Evolutionary conservation across 2,888 invertebrate species (phyloP).

Genomic region (Eupithecia dodoneata): DNA sequence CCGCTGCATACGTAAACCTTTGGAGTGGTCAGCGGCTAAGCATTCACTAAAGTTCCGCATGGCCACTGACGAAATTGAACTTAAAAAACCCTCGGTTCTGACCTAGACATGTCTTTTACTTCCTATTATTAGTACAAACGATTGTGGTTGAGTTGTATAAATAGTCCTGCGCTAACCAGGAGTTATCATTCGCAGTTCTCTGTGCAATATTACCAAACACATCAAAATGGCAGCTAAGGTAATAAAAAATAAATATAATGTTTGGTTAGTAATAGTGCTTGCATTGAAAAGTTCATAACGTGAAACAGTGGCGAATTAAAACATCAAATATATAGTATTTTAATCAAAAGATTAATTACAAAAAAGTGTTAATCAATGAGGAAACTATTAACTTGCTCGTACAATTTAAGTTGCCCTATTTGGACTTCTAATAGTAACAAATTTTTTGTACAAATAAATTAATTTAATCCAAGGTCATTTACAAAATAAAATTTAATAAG

Average conservation of each 20-base stretch:
- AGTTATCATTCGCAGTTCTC: conserved; percentile 77
- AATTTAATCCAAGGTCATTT: conserved; percentile 19
- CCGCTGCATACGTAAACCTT: conserved; percentile 21
- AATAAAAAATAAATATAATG: conserved; percentile 38
- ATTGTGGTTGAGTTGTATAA: conserved; percentile 68
- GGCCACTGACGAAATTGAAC: conserved; percentile 69
- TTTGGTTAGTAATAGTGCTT: not conserved
- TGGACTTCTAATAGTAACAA: conserved; percentile 17
- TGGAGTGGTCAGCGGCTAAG: conserved; percentile 43
- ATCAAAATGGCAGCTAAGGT: conserved; percentile 82
- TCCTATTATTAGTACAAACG: conserved; percentile 75
- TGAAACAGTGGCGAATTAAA: not conserved
- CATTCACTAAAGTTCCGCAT: conserved; percentile 68
- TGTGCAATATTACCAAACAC: conserved; percentile 73
- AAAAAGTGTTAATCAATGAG: conserved; percentile 29
- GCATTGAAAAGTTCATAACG: conserved; percentile 4
- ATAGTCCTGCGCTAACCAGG: conserved; percentile 65
- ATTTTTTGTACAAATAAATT: conserved; percentile 21
- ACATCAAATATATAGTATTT: not conserved
- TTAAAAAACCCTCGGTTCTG: conserved; percentile 69
- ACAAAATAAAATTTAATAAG: conserved; percentile 2
- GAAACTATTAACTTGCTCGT: conserved; percentile 13
- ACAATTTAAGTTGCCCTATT: conserved; percentile 18
- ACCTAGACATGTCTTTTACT: conserved; percentile 78
- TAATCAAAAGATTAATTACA: conserved; percentile 22